phyloP scores from a whole-genome alignment of 2,113 vertebrate genomes.

The Cichladusa arquata region DNA sequence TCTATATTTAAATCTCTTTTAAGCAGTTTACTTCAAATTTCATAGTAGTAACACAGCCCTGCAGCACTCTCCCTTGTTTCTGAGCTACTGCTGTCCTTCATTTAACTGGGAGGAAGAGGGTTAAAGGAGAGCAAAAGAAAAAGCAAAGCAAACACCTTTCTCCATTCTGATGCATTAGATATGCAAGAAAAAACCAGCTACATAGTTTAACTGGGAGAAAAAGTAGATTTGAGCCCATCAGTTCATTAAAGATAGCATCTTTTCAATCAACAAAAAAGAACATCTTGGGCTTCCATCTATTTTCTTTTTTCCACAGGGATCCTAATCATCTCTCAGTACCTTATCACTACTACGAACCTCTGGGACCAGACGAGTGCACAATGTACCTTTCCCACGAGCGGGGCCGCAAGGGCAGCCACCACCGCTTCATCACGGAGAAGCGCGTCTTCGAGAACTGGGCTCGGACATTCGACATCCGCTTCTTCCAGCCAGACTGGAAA shows the following conservation, averaged over 20 bases:
- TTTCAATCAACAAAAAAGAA: not conserved
- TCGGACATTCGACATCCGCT: slow-evolving; percentile 90
- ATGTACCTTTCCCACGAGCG: slow-evolving; percentile 98
- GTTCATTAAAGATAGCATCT: slow-evolving; percentile 48
- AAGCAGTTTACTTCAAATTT: slow-evolving; percentile 21
- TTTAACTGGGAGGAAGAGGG: not conserved
- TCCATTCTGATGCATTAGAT: not conserved
- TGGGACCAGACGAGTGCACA: slow-evolving; percentile 90
- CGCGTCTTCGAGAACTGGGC: slow-evolving; percentile 96
- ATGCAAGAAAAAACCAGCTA: not conserved
- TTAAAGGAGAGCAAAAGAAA: not conserved
- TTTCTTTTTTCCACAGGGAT: slow-evolving; percentile 77
- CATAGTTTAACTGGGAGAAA: not conserved
- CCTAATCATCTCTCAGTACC: slow-evolving; percentile 87
- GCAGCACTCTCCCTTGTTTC: not conserved
- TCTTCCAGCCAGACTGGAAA: slow-evolving; percentile 95
- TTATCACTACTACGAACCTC: slow-evolving; percentile 96
- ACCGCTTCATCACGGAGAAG: slow-evolving; percentile 98
- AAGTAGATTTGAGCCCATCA: not conserved
- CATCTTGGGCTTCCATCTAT: slow-evolving; percentile 5
- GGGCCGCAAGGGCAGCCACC: slow-evolving; percentile 92
- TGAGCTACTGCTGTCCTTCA: not conserved
- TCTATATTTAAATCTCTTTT: not conserved
- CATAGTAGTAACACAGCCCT: not conserved
- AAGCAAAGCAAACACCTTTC: not conserved